phyloP scores from a whole-genome alignment of 2,797 vertebrate species.

The Pantherophis vulpinus region DNA sequence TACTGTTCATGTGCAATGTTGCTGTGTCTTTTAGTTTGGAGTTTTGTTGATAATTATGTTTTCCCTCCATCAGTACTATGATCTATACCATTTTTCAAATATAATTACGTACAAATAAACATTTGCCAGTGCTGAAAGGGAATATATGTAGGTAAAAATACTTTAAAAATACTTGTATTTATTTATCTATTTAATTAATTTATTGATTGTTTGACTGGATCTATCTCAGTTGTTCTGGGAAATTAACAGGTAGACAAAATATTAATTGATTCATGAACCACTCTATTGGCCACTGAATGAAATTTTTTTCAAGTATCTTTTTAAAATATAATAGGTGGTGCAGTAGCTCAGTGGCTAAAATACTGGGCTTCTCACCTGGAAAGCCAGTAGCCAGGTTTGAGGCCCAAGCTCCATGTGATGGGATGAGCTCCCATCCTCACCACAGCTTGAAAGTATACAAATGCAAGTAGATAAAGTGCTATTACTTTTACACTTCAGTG shows the following conservation, averaged over 20 bases:
- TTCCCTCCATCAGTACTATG: not conserved
- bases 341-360: not conserved
- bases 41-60: not conserved
- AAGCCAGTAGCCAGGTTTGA: not conserved
- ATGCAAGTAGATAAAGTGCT: not conserved
- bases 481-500: not conserved
- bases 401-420: accelerated
- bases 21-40: not conserved
- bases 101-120: not conserved
- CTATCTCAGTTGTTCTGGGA: not conserved
- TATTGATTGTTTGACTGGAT: not conserved
- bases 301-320: not conserved
- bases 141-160: not conserved
- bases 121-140: not conserved
- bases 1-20: not conserved
- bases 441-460: not conserved
- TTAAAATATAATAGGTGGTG: not conserved
- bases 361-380: not conserved
- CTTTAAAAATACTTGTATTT: not conserved
- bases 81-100: not conserved
- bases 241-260: not conserved
- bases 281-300: not conserved
- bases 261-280: not conserved
- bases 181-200: not conserved
- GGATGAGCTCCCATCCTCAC: not conserved